A percentile compares a stretch with the other conserved stretches of the same genome.
These are phyloP conservation scores for Zaprionus capensis DNA, from an alignment of 1,140 invertebrate species.

Conservation along the genomic window DNA sequence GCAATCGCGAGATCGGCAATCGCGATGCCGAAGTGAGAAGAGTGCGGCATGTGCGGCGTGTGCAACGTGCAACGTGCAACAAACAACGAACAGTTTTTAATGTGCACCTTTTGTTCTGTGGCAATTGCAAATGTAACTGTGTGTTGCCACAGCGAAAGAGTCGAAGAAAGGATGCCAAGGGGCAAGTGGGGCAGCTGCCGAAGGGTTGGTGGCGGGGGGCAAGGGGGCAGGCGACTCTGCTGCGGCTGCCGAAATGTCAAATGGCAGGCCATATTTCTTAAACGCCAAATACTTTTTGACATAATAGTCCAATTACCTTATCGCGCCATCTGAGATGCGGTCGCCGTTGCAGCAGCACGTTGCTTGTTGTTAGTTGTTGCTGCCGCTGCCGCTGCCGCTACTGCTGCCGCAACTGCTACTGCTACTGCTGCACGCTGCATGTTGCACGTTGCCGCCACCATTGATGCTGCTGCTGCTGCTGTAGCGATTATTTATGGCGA, in stretches of 20 bases:
- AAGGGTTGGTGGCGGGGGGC: neutral
- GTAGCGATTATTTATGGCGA: conserved; percentile 80
- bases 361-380: conserved; percentile 36
- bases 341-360: conserved; percentile 53
- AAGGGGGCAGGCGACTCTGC: neutral
- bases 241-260: conserved; percentile 80
- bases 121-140: conserved; percentile 72
- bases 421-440: conserved; percentile 30
- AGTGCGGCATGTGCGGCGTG: neutral
- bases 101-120: conserved; percentile 81
- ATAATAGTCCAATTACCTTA: conserved; percentile 85
- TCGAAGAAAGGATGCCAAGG: neutral
- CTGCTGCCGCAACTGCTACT: conserved; percentile 22
- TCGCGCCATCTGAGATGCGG: conserved; percentile 84
- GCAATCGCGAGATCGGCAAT: conserved; percentile 60
- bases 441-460: conserved; percentile 57
- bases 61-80: conserved; percentile 14
- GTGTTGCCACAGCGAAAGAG: conserved; percentile 15
- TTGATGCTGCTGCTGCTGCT: conserved; percentile 60
- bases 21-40: conserved; percentile 11
- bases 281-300: conserved; percentile 84
- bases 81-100: conserved; percentile 63
- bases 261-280: conserved; percentile 84
- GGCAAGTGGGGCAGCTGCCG: neutral
- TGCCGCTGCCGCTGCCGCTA: conserved; percentile 53